Conservation (phyloP, 2,888 invertebrate genomes). For the Xanthia icteritia region DNA sequence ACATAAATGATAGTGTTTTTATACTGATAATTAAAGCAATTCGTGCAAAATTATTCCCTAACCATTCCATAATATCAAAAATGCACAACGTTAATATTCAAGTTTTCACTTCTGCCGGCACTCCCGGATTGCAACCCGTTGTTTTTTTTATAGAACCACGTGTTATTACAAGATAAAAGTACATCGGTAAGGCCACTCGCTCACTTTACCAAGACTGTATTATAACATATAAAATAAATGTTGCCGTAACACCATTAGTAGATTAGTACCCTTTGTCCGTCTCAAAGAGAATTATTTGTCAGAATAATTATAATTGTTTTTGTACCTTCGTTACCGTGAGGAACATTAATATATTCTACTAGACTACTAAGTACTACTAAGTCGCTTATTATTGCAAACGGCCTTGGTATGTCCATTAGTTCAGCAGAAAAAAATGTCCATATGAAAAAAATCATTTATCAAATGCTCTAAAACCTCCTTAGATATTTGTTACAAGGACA, state of each 20-base stretch:
- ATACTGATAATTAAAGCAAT: too few relatives aligned
- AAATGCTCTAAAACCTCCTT: neutral
- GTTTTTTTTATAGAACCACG: too few relatives aligned
- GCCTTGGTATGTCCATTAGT: neutral
- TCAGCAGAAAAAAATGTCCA: neutral
- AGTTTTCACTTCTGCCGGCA: too few relatives aligned
- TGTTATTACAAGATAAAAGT: neutral
- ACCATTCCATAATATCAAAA: too few relatives aligned
- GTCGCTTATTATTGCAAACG: slow-evolving; percentile 11
- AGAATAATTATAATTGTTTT: slow-evolving; percentile 48
- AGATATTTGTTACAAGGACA: neutral
- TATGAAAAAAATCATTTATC: neutral
- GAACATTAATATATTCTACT: slow-evolving; percentile 30
- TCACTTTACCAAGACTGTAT: neutral
- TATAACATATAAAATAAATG: slow-evolving; percentile 18
- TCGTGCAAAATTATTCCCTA: too few relatives aligned
- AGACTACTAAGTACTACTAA: too few relatives aligned
- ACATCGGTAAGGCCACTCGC: neutral
- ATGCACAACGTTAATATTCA: too few relatives aligned
- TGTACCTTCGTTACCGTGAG: slow-evolving; percentile 25
- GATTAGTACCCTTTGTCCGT: slow-evolving; percentile 42
- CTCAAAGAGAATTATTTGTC: slow-evolving; percentile 34
- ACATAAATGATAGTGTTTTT: too few relatives aligned
- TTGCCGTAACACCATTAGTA: slow-evolving; percentile 29
- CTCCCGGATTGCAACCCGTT: too few relatives aligned